Conservation (phyloP, 2,797 vertebrate species). For the Discoglossus pictus region DNA sequence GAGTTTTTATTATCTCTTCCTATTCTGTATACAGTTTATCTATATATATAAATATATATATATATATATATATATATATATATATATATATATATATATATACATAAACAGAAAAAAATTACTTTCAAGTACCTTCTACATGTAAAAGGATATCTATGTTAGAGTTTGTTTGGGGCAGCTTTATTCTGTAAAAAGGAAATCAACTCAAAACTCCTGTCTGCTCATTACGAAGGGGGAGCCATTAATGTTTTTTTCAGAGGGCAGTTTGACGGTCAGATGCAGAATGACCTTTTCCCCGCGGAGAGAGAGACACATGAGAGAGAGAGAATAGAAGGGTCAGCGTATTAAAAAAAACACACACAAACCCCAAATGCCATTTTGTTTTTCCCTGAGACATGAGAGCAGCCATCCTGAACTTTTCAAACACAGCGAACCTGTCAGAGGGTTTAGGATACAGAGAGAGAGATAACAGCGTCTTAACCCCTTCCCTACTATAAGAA, state of each 20-base stretch:
- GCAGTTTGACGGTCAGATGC: conserved; percentile 46
- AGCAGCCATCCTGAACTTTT: conserved; percentile 52
- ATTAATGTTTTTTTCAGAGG: conserved; percentile 46
- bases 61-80: too few species aligned
- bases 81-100: too few species aligned
- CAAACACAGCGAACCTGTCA: conserved; percentile 50
- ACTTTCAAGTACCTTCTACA: too few species aligned
- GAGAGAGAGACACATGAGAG: conserved; percentile 47
- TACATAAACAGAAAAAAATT: too few species aligned
- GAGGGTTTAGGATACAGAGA: conserved; percentile 41
- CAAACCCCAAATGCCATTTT: conserved; percentile 52
- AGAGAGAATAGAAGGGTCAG: conserved; percentile 47
- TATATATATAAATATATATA: too few species aligned
- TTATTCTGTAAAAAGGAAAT: conserved; percentile 18
- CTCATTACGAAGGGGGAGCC: conserved; percentile 32
- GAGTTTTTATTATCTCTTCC: conserved; percentile 47
- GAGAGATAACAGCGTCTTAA: conserved; percentile 38
- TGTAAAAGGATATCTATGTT: conserved; percentile 7
- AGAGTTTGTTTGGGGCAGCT: neutral
- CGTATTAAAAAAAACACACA: conserved; percentile 44
- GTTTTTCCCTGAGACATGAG: conserved; percentile 47
- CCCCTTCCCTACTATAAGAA: conserved; percentile 1
- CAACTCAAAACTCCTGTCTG: conserved; percentile 33
- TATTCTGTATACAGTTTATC: conserved; percentile 45
- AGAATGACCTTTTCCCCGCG: conserved; percentile 49